Base-by-base conservation (phyloP, 64 coral and sea anemone genomes). In the Montipora efflorescens region DNA sequence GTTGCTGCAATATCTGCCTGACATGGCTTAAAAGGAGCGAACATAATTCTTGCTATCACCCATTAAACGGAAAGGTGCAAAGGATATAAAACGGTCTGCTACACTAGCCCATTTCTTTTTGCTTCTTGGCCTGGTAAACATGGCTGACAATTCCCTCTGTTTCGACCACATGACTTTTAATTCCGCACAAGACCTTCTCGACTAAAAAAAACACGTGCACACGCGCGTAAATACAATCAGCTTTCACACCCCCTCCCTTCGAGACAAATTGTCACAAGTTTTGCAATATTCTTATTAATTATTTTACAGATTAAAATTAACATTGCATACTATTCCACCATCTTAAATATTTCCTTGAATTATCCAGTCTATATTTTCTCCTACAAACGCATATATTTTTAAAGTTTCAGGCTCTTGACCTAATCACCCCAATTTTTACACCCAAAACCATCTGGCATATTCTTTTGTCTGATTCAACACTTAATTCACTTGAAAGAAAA, bases 281-380 rank as follows among this genome's bases (percentile, higher is more conserved):
- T 71, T 16, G 28, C 67, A 71, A 71, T 71, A 71, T 71, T 71
- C 67, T 5, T 71, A 71, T 71, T 71, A 71, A 71, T 71, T 6
- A 71, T 71, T 71, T 71, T 71, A 71, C 67, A 11, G 67, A 71
- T 0, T 71, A 71, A 71, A 71, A 71, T 71, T 71, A 71, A 71
- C 67, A 71, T 71, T 71, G 20, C 67, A 71, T 71, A 71, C 67
- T 71, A 71, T 71, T 71, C 67, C 67, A 71, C 67, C 67, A 71
- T 71, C 10, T 71, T 71, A 71, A 71, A 21, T 71, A 71, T 71
- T 16, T 71, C 16, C 67, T 18, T 71, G 67, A 71, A 71, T 71
- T 71, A 71, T 71, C 67, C 67, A 71, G 15, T 13, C 67, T 5
- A 71, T 71, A 71, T 71, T 71, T 71, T 71, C 67, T 71, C 4